These are phyloP conservation scores for Heliconius melpomene DNA, from an alignment of 1,140 invertebrate genomes.

Conservation along the genomic window DNA sequence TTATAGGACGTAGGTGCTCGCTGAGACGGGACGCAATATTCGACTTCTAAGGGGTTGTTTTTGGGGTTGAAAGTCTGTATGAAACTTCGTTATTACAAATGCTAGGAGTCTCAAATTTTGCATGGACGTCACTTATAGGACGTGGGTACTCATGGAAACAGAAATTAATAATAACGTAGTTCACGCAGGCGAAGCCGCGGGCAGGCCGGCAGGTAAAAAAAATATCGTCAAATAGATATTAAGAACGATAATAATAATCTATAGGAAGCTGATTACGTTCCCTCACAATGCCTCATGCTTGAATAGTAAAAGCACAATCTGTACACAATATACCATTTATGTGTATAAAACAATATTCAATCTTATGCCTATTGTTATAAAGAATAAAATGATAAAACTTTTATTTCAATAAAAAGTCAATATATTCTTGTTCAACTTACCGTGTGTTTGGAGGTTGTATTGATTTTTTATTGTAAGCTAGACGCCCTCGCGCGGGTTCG, in stretches of 20 bases:
- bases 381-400: not conserved
- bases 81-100: no score
- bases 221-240: slow-evolving; percentile 25
- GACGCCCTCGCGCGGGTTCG: no score
- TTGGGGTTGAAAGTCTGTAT: no score
- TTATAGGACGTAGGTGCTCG: no score
- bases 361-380: not conserved
- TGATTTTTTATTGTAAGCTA: not conserved
- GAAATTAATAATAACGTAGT: no score
- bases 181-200: no score
- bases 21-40: no score
- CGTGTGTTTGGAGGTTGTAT: not conserved
- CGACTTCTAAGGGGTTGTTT: no score
- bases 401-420: slow-evolving; percentile 3
- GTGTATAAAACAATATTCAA: not conserved
- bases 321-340: slow-evolving; percentile 29
- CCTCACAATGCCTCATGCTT: slow-evolving; percentile 36
- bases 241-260: slow-evolving; percentile 34
- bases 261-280: slow-evolving; percentile 34
- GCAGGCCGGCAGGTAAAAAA: no score
- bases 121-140: no score
- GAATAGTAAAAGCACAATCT: slow-evolving; percentile 39
- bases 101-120: no score
- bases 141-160: no score
- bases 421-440: slow-evolving; percentile 20